Evolutionary conservation across 2,888 invertebrate species (phyloP), one percentile per base, ranked within the genome.

Genomic region (Didymodactylos carnosus): DNA sequence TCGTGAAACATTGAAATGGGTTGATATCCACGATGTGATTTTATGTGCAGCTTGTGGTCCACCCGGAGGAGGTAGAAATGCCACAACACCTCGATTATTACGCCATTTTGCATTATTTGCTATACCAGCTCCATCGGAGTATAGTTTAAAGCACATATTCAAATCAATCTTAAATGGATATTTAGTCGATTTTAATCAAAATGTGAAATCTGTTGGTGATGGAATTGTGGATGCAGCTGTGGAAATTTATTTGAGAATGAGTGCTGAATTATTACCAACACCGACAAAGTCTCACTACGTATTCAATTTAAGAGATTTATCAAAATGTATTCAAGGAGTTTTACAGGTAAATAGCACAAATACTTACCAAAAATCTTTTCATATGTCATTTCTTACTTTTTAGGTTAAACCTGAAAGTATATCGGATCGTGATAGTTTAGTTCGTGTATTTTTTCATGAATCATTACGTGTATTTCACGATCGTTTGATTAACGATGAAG

Each of bases 1-100:
- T 80, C 87, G 92, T 72, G 90, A 91, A 75, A 92, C 91, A 80
- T 83, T 92, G 69, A 91, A 89, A 81, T 93, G 92, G 92, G 92
- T 91, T 81, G 87, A 88, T 13, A 88, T 93, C n/a, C 84, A 83
- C 80, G 90, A 92, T 82, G 89, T 92, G 49, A 88, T 91, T 0
- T 76, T 84, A 71, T 81, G 81, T 46, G 81, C 83, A 41, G 84
- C 84, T 0, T 84, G 84, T 79, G 84, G 82, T 23, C 83, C 84
- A 39, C 83, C 82, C 77, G 83, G 83, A 77, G 83, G 83, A 72
- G 83, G 84, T 39, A 78, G 84, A 75, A 83, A 84, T 78, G 79
- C 79, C 7, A 80, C 83, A 14, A 81, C 83, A 6, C 81, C 82
- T 7, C 77, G 84, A 69, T 78, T 84, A 69, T 77, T 83, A 71